Percentiles rank a stretch among this genome's conserved stretches.
phyloP scores from a whole-genome alignment of 2,888 invertebrate genomes.

The Anarsia innoxiella region DNA sequence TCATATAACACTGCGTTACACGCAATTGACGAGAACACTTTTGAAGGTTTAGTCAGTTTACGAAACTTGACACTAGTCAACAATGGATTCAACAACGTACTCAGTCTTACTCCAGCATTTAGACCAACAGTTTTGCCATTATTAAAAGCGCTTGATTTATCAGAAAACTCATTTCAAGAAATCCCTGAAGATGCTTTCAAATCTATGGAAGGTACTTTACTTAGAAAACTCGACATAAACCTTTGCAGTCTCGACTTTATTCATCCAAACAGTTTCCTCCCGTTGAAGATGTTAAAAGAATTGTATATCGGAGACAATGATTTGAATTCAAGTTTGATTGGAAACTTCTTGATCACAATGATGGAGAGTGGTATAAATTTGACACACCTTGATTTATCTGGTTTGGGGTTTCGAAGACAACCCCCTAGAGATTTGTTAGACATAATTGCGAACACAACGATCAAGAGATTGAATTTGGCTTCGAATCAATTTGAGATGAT shows the following conservation, averaged over 20 bases:
- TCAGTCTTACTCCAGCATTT: conserved; percentile 57
- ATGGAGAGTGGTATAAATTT: conserved; percentile 51
- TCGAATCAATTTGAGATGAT: conserved; percentile 75
- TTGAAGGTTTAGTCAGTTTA: conserved; percentile 68
- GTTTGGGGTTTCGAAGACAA: conserved; percentile 68
- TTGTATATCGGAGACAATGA: conserved; percentile 73
- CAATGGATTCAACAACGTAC: conserved; percentile 68
- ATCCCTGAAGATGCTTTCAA: conserved; percentile 59
- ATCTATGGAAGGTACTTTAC: conserved; percentile 53
- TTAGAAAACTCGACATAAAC: conserved; percentile 63
- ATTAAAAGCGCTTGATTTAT: conserved; percentile 61
- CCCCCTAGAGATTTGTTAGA: conserved; percentile 63
- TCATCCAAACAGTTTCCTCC: conserved; percentile 63
- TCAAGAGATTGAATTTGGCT: conserved; percentile 61
- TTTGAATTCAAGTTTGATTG: conserved; percentile 56
- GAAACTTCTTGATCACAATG: conserved; percentile 49
- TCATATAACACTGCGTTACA: conserved; percentile 69
- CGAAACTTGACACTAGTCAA: conserved; percentile 67
- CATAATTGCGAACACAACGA: conserved; percentile 64
- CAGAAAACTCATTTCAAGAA: conserved; percentile 66
- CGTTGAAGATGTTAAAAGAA: conserved; percentile 54
- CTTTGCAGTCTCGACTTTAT: conserved; percentile 72
- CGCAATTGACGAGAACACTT: conserved; percentile 54
- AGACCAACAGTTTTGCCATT: conserved; percentile 55
- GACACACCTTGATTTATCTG: conserved; percentile 61